Evolutionary conservation across 2,113 vertebrate genomes (phyloP), one percentile per base, ranked within the genome.

Genomic region (Festucalex cinctus): DNA sequence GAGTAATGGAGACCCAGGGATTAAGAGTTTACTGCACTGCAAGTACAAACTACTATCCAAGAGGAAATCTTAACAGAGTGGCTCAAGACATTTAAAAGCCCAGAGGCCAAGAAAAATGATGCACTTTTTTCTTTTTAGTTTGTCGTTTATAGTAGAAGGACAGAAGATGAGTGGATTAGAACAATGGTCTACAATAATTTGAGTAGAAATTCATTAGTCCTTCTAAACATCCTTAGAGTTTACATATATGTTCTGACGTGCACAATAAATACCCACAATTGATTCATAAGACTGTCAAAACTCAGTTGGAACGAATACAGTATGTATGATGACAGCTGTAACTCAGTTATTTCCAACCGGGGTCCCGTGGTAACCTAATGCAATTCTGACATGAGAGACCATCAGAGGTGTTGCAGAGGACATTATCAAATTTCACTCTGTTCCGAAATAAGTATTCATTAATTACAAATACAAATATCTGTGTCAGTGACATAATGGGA

Each of bases 1-100:
- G 76, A 90, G 82, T 74, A 84, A 84, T 85, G 87, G 88, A 85
- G 86, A 86, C 89, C 85, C 85, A 79, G 78, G 85, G 90, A 90
- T 91, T 90, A 89, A 76, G 68, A 83, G 81, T 82, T 88, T 86
- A 89, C 73, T 78, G 65, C 64, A 70, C 77, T 85, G 86, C 80
- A 86, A 69, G 68, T 76, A 84, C 83, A 74, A 71, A 67, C 84
- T 71, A 75, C 73, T 77, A 76, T 76, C 77, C 76, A 84, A 90
- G 91, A 89, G 77, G 77, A 87, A 80, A 83, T 83, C 84, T 90
- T 87, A 84, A 82, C 73, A 78, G 81, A 84, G 80, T 71, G 76
- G 76, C 73, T 83, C 72, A 86, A 70, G 84, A 78, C 79, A 82
- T 87, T 75, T 81, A 84, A 81, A 82, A 60, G 72, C 74, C 80